Percentiles rank a stretch among this genome's conserved stretches.
Evolutionary conservation across 2,113 vertebrate genomes (phyloP).

Genomic region (Mellivora capensis): DNA sequence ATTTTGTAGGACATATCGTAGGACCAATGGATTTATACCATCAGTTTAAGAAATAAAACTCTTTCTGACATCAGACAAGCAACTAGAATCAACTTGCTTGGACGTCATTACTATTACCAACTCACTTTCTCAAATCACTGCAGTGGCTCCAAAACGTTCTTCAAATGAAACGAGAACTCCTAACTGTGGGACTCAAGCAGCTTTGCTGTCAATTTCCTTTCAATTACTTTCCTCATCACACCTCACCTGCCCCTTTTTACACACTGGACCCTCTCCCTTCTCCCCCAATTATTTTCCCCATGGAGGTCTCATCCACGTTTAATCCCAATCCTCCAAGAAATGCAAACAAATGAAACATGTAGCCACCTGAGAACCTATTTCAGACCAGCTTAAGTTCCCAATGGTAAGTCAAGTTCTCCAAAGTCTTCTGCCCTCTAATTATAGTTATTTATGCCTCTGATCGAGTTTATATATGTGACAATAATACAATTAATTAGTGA

Average conservation of each 20-base stretch:
- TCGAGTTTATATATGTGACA: neutral
- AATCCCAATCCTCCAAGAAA: neutral
- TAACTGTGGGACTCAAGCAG: neutral
- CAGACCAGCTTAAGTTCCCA: neutral
- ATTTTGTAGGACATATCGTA: neutral
- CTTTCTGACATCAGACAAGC: neutral
- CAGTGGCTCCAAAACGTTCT: slow-evolving; percentile 1
- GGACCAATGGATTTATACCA: neutral
- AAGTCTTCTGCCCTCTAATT: neutral
- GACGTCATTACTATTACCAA: slow-evolving; percentile 29
- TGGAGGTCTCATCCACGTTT: neutral
- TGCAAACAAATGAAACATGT: neutral
- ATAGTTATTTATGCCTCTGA: neutral
- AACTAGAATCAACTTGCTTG: neutral
- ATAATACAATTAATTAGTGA: neutral
- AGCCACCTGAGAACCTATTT: neutral
- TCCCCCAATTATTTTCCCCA: neutral
- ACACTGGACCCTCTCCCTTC: neutral
- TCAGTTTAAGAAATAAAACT: slow-evolving; percentile 28
- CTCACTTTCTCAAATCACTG: slow-evolving; percentile 15
- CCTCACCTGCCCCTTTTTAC: neutral
- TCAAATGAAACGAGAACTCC: slow-evolving; percentile 10
- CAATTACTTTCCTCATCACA: neutral
- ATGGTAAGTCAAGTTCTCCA: neutral
- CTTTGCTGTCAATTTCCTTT: neutral